Conservation (phyloP, 2,113 vertebrate species). For the Hippopotamus amphibius region DNA sequence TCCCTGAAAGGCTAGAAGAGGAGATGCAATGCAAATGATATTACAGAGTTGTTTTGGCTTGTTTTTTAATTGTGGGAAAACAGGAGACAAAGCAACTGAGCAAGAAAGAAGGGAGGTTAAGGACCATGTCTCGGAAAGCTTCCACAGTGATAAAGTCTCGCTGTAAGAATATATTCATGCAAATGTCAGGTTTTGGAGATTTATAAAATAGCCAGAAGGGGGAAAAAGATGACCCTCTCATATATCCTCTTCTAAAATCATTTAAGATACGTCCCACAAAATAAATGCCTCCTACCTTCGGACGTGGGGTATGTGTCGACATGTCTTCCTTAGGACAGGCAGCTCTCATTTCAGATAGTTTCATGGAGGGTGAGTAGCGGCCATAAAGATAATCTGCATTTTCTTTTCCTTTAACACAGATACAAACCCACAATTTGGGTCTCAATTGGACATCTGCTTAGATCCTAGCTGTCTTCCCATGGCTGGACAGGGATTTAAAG, state of each 20-base stretch:
- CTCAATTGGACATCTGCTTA: slow-evolving; percentile 53
- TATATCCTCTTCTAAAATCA: not conserved
- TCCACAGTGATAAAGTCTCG: not conserved
- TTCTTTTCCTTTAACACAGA: not conserved
- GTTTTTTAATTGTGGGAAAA: slow-evolving; percentile 6
- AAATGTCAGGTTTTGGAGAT: not conserved
- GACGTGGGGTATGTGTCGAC: not conserved
- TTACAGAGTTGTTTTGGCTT: slow-evolving; percentile 16
- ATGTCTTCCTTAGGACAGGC: not conserved
- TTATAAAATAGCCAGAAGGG: not conserved
- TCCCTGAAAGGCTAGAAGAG: not conserved
- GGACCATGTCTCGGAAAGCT: not conserved
- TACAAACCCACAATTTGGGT: not conserved
- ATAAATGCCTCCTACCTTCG: not conserved
- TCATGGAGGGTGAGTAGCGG: not conserved
- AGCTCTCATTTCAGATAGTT: slow-evolving; percentile 14
- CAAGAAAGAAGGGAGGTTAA: not conserved
- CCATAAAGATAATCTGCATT: not conserved
- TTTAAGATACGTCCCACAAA: not conserved
- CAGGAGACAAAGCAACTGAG: slow-evolving; percentile 36
- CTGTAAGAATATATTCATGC: not conserved
- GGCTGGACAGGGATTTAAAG: slow-evolving; percentile 62
- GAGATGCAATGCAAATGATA: not conserved
- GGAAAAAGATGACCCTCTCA: not conserved
- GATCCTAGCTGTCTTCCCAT: slow-evolving; percentile 43